These are phyloP conservation scores for Psilopsiagon aurifrons DNA, from an alignment of 2,113 vertebrate genomes.

Conservation along the genomic window DNA sequence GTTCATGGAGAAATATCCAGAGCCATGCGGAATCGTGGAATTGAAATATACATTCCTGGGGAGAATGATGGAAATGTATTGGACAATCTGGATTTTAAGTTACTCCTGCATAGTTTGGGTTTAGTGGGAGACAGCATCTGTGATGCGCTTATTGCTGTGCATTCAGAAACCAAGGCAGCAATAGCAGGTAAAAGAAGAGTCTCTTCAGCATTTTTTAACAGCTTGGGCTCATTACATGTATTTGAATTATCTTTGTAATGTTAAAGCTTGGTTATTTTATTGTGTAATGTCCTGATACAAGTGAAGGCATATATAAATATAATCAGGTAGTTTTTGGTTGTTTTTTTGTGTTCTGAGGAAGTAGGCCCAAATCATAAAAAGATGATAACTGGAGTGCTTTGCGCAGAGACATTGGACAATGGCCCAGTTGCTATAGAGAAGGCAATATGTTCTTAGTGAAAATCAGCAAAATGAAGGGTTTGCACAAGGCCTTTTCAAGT, in stretches of 20 bases:
- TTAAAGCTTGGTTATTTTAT: not conserved
- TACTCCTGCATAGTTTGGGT: slow-evolving; percentile 86
- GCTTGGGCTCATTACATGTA: accelerated
- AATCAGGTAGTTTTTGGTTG: not conserved
- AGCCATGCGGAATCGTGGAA: slow-evolving; percentile 96
- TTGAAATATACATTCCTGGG: slow-evolving; percentile 91
- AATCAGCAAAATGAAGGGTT: not conserved
- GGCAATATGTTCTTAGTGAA: not conserved
- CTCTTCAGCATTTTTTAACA: not conserved
- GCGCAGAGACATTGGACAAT: not conserved
- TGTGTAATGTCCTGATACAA: not conserved
- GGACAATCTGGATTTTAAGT: slow-evolving; percentile 87
- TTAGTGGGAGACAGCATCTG: slow-evolving; percentile 87
- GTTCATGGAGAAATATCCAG: slow-evolving; percentile 93
- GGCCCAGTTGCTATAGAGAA: not conserved
- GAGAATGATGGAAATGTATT: slow-evolving; percentile 78
- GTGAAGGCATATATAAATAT: not conserved
- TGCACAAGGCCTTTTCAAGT: not conserved
- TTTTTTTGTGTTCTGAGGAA: not conserved
- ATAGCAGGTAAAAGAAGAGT: slow-evolving; percentile 81
- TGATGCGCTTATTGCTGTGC: slow-evolving; percentile 84
- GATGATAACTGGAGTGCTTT: not conserved
- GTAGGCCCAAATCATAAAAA: not conserved
- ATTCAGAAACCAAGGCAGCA: slow-evolving; percentile 79
- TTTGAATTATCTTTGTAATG: not conserved